These are phyloP conservation scores for Cosmia pyralina DNA, from an alignment of 2,888 invertebrate genomes.

Conservation along the genomic window DNA sequence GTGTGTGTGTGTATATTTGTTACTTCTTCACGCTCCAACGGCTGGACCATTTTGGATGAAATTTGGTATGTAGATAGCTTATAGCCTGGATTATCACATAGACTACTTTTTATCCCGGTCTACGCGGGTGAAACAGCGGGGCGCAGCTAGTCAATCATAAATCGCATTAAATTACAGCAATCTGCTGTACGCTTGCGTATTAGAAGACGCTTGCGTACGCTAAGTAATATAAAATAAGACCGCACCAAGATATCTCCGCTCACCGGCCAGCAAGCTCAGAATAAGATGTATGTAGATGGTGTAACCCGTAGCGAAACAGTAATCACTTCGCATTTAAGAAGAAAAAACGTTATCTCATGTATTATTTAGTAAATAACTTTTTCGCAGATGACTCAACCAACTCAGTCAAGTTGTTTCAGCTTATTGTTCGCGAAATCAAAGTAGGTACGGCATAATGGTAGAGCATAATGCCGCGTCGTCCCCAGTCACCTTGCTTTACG, in stretches of 20 bases:
- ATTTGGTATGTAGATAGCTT: too few relatives aligned
- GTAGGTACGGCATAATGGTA: not conserved
- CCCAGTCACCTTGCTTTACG: conserved; percentile 29
- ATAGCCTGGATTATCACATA: too few relatives aligned
- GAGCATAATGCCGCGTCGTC: not conserved
- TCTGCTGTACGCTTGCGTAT: conserved; percentile 9
- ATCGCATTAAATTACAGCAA: conserved; percentile 27
- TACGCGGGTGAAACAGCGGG: too few relatives aligned
- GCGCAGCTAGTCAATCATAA: too few relatives aligned
- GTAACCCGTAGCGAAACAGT: not conserved
- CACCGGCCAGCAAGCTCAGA: not conserved
- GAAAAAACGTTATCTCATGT: not conserved
- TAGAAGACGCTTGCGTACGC: conserved; percentile 8
- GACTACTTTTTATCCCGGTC: too few relatives aligned
- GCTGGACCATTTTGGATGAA: too few relatives aligned
- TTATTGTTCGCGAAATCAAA: conserved; percentile 8
- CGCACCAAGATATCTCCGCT: not conserved
- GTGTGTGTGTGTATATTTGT: too few relatives aligned
- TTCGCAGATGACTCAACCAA: not conserved
- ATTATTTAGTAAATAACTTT: not conserved
- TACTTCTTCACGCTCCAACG: too few relatives aligned
- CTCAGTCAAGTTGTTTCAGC: not conserved
- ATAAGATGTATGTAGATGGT: not conserved
- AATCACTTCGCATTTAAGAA: conserved; percentile 1
- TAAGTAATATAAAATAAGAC: conserved; percentile 5